Evolutionary conservation across 1,140 invertebrate genomes (phyloP), one percentile per base, ranked within the genome.

Genomic region (Pemphigus obesinymphae): DNA sequence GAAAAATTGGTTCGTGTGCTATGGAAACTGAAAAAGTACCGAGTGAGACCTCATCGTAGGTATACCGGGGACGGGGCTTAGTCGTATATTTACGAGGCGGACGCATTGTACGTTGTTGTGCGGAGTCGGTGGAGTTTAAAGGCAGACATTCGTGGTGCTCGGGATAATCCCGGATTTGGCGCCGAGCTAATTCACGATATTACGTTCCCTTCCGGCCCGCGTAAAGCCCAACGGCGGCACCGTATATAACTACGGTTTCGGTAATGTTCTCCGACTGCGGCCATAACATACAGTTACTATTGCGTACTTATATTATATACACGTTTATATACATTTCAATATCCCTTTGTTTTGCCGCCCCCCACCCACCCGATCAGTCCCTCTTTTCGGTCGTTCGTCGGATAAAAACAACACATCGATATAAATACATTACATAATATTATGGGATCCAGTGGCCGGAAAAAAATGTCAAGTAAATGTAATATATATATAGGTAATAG

Each of bases 131-230:
- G 70, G 23, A 23, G 23, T 70, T 70, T 70, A 70, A 73, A 73
- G 70, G 26, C 45, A 73, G 70, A 73, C 70, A 31, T 73, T 73
- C 70, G 43, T 29, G 70, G 70, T 50, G 17, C 70, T 73, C 26
- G 15, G 45, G 70, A 73, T 73, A 73, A 73, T 73, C 70, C 43
- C 8, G 70, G 70, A 50, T 73, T 73, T 48, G 45, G 70, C n/a
- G 8, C 70, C 40, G 29, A 6, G 13, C 40, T 70, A 70, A 70
- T 70, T 70, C 68, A 40, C 68, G n/a, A n/a, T n/a, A n/a, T n/a
- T n/a, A n/a, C n/a, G n/a, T 15, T 45, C 40, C 68, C 13, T 45
- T 70, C 68, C n/a, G 68, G n/a, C 5, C 10, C 37, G 68, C 31
- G 68, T 7, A 70, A 70, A 45, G 45, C 68, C 11, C 10, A 70